These are phyloP conservation scores for Rhinoraja longicauda DNA, from an alignment of 2,797 vertebrate genomes.

Conservation along the genomic window DNA sequence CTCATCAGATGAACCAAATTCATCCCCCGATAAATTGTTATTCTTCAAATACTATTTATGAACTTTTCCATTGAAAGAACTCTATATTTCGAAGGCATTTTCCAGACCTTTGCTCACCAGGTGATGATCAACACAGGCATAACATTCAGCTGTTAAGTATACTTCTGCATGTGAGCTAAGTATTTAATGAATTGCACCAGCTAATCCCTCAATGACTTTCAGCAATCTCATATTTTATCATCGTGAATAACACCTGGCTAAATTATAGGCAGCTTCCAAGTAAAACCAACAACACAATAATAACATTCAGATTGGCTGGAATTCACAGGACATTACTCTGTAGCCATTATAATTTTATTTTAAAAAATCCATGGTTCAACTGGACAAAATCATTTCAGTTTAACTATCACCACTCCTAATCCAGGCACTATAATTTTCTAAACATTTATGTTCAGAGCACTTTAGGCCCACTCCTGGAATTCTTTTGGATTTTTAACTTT, in stretches of 20 bases:
- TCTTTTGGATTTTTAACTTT: too few relatives aligned
- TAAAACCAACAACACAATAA: background rate
- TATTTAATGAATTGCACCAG: background rate
- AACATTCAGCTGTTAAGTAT: background rate
- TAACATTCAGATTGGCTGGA: background rate
- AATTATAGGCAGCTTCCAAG: background rate
- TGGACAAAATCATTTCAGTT: background rate
- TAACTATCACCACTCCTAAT: background rate
- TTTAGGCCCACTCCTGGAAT: background rate
- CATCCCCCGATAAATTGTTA: too few relatives aligned
- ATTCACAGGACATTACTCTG: background rate
- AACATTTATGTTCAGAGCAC: background rate
- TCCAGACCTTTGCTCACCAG: background rate
- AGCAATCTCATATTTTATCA: background rate
- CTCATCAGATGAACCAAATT: too few relatives aligned
- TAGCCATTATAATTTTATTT: background rate
- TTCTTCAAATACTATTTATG: background rate
- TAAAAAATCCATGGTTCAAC: too few relatives aligned
- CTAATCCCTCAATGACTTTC: background rate
- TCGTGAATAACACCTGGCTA: background rate
- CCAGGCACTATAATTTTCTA: background rate
- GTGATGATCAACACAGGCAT: background rate
- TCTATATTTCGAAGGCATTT: background rate
- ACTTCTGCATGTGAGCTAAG: background rate
- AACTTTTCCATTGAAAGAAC: background rate